Percentiles rank a stretch among this genome's conserved stretches.
These are phyloP conservation scores for Proctacanthus coquilletti DNA, from an alignment of 1,140 invertebrate genomes.

Conservation along the genomic window DNA sequence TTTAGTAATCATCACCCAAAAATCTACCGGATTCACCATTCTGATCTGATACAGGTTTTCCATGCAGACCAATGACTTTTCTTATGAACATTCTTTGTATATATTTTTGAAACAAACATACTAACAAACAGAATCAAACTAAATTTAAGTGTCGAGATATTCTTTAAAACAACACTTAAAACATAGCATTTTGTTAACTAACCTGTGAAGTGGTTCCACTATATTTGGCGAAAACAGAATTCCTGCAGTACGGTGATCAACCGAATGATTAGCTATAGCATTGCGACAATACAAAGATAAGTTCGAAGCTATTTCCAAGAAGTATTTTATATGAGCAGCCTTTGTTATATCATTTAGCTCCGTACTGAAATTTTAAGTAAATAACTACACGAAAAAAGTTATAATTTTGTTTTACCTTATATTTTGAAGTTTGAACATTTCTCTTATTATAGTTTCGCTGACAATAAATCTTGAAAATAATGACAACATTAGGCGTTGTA, in stretches of 20 bases:
- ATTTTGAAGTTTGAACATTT: slow-evolving; percentile 13
- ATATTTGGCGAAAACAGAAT: slow-evolving; percentile 28
- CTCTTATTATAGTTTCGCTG: slow-evolving; percentile 20
- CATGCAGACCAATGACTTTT: too few relatives aligned
- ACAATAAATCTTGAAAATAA: slow-evolving; percentile 50
- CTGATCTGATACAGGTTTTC: too few relatives aligned
- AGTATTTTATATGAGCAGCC: slow-evolving; percentile 14
- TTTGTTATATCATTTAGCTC: slow-evolving; percentile 8
- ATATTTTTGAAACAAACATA: too few relatives aligned
- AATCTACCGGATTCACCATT: too few relatives aligned
- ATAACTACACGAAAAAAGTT: neutral
- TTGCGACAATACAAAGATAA: slow-evolving; percentile 49
- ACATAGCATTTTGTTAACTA: neutral
- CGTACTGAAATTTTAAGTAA: neutral
- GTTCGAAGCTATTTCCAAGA: slow-evolving; percentile 48
- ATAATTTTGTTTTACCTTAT: slow-evolving; percentile 12
- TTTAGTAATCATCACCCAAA: too few relatives aligned
- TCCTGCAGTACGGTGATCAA: slow-evolving; percentile 34
- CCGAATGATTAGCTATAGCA: slow-evolving; percentile 34
- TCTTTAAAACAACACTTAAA: too few relatives aligned
- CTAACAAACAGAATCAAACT: too few relatives aligned
- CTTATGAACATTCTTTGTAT: too few relatives aligned
- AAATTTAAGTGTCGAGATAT: too few relatives aligned
- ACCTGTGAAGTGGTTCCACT: slow-evolving; percentile 5
- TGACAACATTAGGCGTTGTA: slow-evolving; percentile 53